Conservation (phyloP, 64 coral and sea anemone species). For the Porites australiensis region DNA sequence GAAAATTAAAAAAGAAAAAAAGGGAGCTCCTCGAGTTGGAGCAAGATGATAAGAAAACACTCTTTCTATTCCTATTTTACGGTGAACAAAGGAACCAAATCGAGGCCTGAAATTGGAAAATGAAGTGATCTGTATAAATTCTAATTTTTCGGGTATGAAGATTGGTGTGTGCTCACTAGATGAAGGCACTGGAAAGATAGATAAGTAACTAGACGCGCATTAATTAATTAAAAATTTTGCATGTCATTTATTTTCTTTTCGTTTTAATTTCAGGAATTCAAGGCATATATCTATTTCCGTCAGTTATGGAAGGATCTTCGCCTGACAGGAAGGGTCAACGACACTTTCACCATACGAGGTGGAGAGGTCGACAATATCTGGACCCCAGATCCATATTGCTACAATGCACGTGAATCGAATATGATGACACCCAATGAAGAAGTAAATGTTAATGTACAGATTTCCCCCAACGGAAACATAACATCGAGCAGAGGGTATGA, state of each 20-base stretch:
- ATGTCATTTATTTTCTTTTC: not conserved
- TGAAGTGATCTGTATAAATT: too few species aligned
- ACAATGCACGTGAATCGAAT: conserved; percentile 69
- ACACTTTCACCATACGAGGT: conserved; percentile 49
- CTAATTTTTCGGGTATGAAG: too few species aligned
- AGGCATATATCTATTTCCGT: conserved; percentile 60
- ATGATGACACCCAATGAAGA: conserved; percentile 69
- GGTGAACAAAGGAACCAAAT: too few species aligned
- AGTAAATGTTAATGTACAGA: conserved; percentile 29
- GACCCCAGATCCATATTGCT: not conserved
- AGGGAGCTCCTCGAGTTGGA: too few species aligned
- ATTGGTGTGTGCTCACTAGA: too few species aligned
- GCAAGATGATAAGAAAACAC: too few species aligned
- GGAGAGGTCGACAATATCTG: conserved; percentile 25
- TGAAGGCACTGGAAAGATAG: too few species aligned
- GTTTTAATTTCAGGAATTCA: conserved; percentile 44
- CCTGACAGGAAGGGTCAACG: conserved; percentile 65
- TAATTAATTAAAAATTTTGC: too few species aligned
- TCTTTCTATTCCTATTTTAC: too few species aligned
- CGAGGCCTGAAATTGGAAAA: too few species aligned
- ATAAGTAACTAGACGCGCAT: not conserved
- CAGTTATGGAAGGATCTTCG: conserved; percentile 79
- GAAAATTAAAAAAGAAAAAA: too few species aligned
- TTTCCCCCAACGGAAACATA: conserved; percentile 48
- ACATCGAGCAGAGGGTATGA: conserved; percentile 71